phyloP scores from a whole-genome alignment of 1,140 invertebrate genomes.

The Drosophila tani region DNA sequence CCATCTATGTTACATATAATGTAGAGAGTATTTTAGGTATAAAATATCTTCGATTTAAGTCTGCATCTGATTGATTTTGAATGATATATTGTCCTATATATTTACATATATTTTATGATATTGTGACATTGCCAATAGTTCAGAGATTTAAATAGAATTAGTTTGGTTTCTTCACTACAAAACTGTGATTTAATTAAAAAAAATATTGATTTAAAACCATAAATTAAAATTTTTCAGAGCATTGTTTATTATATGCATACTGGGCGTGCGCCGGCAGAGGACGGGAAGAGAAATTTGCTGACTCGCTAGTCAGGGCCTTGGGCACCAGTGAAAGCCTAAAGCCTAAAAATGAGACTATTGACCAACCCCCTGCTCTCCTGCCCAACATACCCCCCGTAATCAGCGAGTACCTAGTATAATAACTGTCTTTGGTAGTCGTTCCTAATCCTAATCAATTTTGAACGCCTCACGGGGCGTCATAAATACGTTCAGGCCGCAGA shows the following conservation, averaged over 20 bases:
- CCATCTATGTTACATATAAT: neutral
- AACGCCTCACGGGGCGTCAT: conserved; percentile 79
- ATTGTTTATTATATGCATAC: no score
- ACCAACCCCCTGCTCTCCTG: neutral
- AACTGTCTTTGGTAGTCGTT: conserved; percentile 42
- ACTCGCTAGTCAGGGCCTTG: no score
- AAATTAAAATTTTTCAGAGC: no score
- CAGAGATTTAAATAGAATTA: no score
- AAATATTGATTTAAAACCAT: no score
- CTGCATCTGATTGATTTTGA: neutral
- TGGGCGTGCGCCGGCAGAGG: no score
- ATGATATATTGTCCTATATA: neutral
- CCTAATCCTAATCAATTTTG: conserved; percentile 80
- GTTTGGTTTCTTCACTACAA: no score
- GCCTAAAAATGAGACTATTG: neutral
- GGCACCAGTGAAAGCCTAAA: neutral
- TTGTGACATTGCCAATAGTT: no score
- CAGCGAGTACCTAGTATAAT: conserved; percentile 8
- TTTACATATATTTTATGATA: no score
- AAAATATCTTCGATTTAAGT: neutral
- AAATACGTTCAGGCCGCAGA: conserved; percentile 62
- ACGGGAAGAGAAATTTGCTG: no score
- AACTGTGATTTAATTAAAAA: no score
- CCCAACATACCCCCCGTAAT: conserved; percentile 5
- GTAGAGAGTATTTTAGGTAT: no score